Evolutionary conservation across 1,140 invertebrate species (phyloP).

Genomic region (Acyrthosiphon pisum): DNA sequence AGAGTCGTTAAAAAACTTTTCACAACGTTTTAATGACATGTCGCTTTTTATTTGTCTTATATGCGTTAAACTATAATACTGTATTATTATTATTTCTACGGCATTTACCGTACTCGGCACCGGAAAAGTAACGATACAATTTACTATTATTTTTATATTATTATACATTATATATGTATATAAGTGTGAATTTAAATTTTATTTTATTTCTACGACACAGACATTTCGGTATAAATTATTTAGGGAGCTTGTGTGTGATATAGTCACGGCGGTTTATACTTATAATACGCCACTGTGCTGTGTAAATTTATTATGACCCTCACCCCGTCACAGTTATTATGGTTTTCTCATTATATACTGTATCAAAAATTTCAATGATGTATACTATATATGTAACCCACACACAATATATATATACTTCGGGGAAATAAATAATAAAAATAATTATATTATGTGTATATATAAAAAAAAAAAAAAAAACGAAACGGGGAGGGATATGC

Average conservation of each 20-base stretch:
- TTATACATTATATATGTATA: neutral
- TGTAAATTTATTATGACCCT: neutral
- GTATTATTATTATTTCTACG: neutral
- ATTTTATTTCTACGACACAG: neutral
- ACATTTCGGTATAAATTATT: neutral
- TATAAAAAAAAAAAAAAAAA: neutral
- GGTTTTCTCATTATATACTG: neutral
- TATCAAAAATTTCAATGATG: neutral
- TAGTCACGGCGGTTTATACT: neutral
- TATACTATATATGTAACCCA: neutral
- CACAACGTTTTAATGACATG: neutral
- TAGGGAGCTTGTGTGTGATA: neutral
- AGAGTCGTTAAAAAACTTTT: neutral
- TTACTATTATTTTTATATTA: neutral
- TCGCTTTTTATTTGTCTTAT: neutral
- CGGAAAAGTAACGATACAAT: neutral
- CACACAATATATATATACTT: neutral
- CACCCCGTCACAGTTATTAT: neutral
- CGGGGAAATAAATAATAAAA: neutral
- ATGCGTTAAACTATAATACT: no score
- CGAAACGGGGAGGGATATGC: neutral
- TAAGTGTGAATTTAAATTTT: neutral
- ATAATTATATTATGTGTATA: constrained; percentile 13
- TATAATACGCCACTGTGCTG: neutral
- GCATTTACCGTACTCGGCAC: neutral